Evolutionary conservation across 2,888 invertebrate species (phyloP).

Genomic region (Junonia oenone): DNA sequence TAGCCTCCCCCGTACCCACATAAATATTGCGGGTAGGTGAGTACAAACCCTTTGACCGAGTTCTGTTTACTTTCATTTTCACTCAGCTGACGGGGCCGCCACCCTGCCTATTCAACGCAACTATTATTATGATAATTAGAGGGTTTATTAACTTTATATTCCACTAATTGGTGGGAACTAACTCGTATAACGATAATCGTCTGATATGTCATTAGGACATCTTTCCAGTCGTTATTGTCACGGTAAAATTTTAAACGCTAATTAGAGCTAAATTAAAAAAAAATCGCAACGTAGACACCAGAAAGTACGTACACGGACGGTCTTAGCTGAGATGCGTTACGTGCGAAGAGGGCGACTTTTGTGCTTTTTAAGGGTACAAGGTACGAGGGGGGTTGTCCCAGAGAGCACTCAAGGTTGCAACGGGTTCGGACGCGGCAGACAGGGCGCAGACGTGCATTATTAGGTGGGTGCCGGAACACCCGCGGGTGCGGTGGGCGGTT

Average conservation of each 20-base stretch:
- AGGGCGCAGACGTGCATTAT: slow-evolving; percentile 80
- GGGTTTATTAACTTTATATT: slow-evolving; percentile 56
- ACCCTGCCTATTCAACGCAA: slow-evolving; percentile 60
- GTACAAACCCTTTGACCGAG: slow-evolving; percentile 81
- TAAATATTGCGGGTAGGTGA: slow-evolving; percentile 80
- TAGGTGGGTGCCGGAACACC: slow-evolving; percentile 78
- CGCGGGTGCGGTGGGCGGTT: slow-evolving; percentile 57
- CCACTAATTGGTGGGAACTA: slow-evolving; percentile 27
- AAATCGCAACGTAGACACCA: background rate
- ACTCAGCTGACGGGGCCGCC: slow-evolving; percentile 77
- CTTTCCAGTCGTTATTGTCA: background rate
- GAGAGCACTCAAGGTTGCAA: slow-evolving; percentile 72
- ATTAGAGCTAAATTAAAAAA: background rate
- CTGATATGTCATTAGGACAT: background rate
- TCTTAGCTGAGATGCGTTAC: background rate
- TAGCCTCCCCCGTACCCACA: slow-evolving; percentile 69
- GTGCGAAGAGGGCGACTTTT: slow-evolving; percentile 6
- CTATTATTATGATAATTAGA: slow-evolving; percentile 78
- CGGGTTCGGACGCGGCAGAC: slow-evolving; percentile 75
- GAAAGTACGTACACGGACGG: background rate
- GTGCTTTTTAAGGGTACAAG: slow-evolving; percentile 29
- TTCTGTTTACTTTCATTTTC: slow-evolving; percentile 81
- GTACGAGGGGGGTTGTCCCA: slow-evolving; percentile 48
- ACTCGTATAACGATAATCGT: slow-evolving; percentile 5
- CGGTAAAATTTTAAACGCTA: background rate